Base-by-base conservation (phyloP, 2,888 invertebrate species). In the Chrysotoxum bicinctum region DNA sequence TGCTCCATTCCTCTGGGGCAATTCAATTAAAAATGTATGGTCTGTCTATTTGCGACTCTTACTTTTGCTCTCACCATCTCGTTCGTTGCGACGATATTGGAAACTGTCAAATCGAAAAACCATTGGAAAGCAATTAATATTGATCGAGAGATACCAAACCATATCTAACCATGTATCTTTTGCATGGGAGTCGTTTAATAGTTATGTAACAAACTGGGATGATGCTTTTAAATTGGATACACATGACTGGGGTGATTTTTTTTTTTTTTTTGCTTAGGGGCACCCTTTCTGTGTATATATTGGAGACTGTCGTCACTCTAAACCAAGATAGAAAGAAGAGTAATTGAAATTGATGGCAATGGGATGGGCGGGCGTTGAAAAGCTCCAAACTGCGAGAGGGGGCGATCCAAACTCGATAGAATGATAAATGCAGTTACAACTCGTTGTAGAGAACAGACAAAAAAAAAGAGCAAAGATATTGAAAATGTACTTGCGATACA, bases 81-180 rank as follows among this genome's bases (percentile, higher is more conserved):
- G 19, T 14, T 66, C 58, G 4, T 66, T 66, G 32, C 7, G 40
- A 43, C 7, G 40, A 43, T 58, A 54, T 69, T 50, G 69, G 50
- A 74, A 73, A 78, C 69, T 80, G 68, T 60, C 80, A 48, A 80
- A 76, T 76, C 72, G 76, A 72, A 76, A 80, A 80, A 80, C 72
- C 35, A 76, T 76, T 80, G 72, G 70, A 85, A 85, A 85, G 76
- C 84, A 85, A 85, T 85, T 81, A 76, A 85, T 85, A 80, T 85
- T 76, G 84, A 85, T 85, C 75, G 81, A 80, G 52, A 80, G 80
- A 32, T 45, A 45, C 45, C 14, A 45, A 45, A 64, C 45, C 62
- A 72, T n/a, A n/a, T 52, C 30, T 26, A 54, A 56, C 32, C 21
- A 26, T 69, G 74, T 80, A 64, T 79, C 69, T 84, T 64, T 52